phyloP scores from a whole-genome alignment of 2,888 invertebrate genomes.

The Drosophila aldrichi region DNA sequence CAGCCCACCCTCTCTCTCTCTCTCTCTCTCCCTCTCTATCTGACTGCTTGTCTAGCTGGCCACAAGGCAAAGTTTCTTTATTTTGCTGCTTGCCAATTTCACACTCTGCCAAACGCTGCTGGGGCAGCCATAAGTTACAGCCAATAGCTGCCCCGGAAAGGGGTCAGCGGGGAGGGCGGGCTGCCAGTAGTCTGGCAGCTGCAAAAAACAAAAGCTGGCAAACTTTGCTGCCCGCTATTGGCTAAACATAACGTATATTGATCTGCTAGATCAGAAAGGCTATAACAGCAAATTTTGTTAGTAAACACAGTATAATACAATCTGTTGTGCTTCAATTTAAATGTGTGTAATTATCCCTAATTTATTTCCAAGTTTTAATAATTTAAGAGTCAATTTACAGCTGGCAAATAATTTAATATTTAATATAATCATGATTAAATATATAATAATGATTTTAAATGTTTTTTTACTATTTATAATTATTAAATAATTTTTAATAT shows the following conservation, averaged over 20 bases:
- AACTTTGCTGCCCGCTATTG: conserved; percentile 7
- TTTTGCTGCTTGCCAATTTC: conserved; percentile 77
- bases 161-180: conserved; percentile 37
- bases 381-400: too few species aligned
- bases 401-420: too few species aligned
- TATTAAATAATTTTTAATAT: too few species aligned
- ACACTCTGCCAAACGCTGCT: conserved; percentile 79
- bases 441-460: too few species aligned
- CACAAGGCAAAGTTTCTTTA: conserved; percentile 73
- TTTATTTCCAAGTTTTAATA: neutral
- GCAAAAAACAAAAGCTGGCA: conserved; percentile 37
- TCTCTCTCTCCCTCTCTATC: neutral
- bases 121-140: conserved; percentile 67
- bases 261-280: conserved; percentile 13
- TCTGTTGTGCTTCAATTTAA: neutral
- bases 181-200: conserved; percentile 38
- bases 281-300: conserved; percentile 1
- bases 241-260: conserved; percentile 3
- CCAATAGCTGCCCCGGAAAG: conserved; percentile 60
- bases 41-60: conserved; percentile 34
- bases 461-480: too few species aligned
- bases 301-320: neutral
- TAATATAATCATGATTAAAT: too few species aligned
- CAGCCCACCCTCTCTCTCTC: neutral
- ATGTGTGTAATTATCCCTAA: neutral